Base-by-base conservation (phyloP, 2,797 vertebrate species). In the Notolepis coatsorum region DNA sequence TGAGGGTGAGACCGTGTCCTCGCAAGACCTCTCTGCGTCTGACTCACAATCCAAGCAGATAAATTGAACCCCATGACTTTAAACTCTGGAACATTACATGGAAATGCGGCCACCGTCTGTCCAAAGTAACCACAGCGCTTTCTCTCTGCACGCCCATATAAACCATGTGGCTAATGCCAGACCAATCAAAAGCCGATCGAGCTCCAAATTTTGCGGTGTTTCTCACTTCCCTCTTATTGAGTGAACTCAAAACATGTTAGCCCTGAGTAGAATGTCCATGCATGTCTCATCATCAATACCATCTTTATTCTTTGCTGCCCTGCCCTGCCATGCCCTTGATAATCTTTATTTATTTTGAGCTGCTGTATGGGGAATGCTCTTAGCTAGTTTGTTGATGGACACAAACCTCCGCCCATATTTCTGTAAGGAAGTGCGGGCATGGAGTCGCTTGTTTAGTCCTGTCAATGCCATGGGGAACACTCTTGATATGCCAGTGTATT, bases 121-220 rank as follows among this genome's bases (percentile, higher is more conserved):
- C 80, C 85, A 86, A 85, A 88, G 80, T 42, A 90, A 88, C 91
- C 80, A 25, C 80, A 79, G 77, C 61, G 61, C 86, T 90, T 81
- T 84, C 72, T 86, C 71, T 82, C 57, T 84, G 75, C 74, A 75
- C 71, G 73, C 73, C 73, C 69, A 68, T 74, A 67, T 53, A 76
- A n/a, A 89, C 90, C 88, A 51, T 84, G 73, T 33, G 56, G 61
- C 67, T 60, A 71, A 71, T 81, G 88, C 84, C 87, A 87, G 82
- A 83, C 80, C 85, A 68, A 81, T 82, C 84, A 68, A 37, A 65
- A 57, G 42, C 39, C 30, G 1, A 64, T 85, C 87, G 85, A 84
- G 65, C 53, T 81, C 79, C 60, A 67, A 51, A 31, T 65, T 83
- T 79, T 81, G 82, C 43, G 82, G 87, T 71, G 72, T 75, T 74